Evolutionary conservation across 2,888 invertebrate genomes (phyloP).

Genomic region (Dexiosoma caninum): DNA sequence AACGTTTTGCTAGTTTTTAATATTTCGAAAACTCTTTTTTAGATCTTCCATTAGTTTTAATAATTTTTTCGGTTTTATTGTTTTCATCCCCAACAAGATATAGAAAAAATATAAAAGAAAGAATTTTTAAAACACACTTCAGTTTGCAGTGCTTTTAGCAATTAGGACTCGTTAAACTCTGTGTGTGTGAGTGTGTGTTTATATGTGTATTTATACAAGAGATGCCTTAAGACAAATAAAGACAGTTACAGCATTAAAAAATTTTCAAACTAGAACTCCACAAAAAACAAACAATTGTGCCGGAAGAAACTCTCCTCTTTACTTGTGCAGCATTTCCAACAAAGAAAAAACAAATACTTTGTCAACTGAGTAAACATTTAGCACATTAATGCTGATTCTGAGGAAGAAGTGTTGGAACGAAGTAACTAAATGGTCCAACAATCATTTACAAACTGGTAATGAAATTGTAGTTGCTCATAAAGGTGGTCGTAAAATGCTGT

Average conservation of each 20-base stretch:
- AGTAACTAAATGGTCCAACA: slow-evolving; percentile 36
- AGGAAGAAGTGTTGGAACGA: neutral
- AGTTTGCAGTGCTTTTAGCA: slow-evolving; percentile 16
- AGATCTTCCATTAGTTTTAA: too few species aligned
- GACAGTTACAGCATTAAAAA: neutral
- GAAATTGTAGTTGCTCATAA: neutral
- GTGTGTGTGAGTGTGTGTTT: neutral
- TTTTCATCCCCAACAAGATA: too few species aligned
- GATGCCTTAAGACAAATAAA: slow-evolving; percentile 20
- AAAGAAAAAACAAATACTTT: neutral
- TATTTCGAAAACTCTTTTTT: too few species aligned
- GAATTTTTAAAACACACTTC: neutral
- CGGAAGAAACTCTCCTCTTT: neutral
- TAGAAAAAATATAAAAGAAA: neutral
- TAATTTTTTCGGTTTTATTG: too few species aligned
- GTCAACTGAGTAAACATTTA: slow-evolving; percentile 13
- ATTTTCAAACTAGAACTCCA: neutral
- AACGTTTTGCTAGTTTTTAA: too few species aligned
- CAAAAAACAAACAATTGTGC: neutral
- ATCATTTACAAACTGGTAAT: neutral
- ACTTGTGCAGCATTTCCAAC: neutral
- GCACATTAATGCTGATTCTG: too few species aligned
- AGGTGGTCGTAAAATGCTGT: neutral
- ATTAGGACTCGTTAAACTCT: slow-evolving; percentile 30
- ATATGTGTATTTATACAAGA: neutral